Conservation (phyloP, 2,888 invertebrate genomes). For the Sminthurinus aureus region DNA sequence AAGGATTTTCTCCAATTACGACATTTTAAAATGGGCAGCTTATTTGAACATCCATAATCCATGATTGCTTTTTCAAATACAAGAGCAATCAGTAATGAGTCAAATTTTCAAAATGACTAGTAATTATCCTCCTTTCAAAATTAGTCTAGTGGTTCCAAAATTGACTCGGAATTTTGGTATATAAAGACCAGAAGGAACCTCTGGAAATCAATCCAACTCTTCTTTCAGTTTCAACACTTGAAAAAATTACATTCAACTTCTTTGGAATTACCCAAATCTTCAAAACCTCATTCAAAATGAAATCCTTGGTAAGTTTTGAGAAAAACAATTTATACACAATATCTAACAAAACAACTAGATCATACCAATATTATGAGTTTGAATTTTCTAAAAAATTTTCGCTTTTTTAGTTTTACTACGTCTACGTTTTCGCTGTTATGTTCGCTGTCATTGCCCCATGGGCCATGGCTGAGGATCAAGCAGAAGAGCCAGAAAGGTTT, state of each 20-base stretch:
- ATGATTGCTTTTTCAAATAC: too few species aligned
- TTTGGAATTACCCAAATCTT: not conserved
- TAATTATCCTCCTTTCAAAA: too few species aligned
- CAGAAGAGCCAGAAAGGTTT: slow-evolving; percentile 54
- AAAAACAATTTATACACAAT: not conserved
- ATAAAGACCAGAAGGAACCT: too few species aligned
- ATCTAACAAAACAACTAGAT: not conserved
- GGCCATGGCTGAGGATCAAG: slow-evolving; percentile 43
- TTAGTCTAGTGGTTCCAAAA: too few species aligned
- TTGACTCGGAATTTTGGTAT: too few species aligned
- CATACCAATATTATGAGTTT: slow-evolving; percentile 8
- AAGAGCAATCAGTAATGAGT: too few species aligned
- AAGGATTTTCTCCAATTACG: too few species aligned
- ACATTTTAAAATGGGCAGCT: too few species aligned
- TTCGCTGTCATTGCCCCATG: slow-evolving; percentile 52
- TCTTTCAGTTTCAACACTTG: too few species aligned
- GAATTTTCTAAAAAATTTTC: not conserved
- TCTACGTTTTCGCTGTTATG: slow-evolving; percentile 50
- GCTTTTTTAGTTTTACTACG: slow-evolving; percentile 50
- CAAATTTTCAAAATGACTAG: too few species aligned
- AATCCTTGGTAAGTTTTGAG: slow-evolving; percentile 45
- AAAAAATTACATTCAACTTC: not conserved
- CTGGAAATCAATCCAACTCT: too few species aligned
- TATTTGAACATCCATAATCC: too few species aligned
- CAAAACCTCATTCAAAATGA: slow-evolving; percentile 45